phyloP scores from a whole-genome alignment of 2,113 vertebrate species.

The Varanus salvator region DNA sequence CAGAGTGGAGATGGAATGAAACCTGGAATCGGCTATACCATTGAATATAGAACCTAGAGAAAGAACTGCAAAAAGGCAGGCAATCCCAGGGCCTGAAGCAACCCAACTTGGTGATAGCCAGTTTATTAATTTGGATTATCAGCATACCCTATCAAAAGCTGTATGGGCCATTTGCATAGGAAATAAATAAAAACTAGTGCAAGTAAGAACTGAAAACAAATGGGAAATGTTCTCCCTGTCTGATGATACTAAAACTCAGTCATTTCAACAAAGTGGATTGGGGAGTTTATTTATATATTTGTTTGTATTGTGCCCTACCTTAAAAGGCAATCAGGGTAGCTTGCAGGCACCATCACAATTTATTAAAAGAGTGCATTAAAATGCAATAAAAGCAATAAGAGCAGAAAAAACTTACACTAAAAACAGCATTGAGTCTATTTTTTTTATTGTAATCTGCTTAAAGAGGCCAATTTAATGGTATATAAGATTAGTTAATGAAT shows the following conservation, averaged over 20 bases:
- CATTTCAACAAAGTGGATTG: not conserved
- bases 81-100: not conserved
- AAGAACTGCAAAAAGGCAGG: not conserved
- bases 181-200: not conserved
- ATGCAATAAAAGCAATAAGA: no score
- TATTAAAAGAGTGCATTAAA: no score
- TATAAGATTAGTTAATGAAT: no score
- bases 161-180: not conserved
- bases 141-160: not conserved
- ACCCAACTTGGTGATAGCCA: not conserved
- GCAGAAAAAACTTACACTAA: no score
- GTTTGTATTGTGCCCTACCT: no score
- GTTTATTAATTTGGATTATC: not conserved
- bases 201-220: not conserved
- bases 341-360: no score
- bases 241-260: not conserved
- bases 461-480: no score
- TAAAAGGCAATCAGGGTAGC: no score
- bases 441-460: no score
- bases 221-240: no score
- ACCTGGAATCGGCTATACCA: not conserved
- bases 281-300: no score
- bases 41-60: not conserved
- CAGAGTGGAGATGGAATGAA: constrained; percentile 18
- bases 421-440: no score